Evolutionary conservation across 2,888 invertebrate species (phyloP).

Genomic region (Cordilura impudica): DNA sequence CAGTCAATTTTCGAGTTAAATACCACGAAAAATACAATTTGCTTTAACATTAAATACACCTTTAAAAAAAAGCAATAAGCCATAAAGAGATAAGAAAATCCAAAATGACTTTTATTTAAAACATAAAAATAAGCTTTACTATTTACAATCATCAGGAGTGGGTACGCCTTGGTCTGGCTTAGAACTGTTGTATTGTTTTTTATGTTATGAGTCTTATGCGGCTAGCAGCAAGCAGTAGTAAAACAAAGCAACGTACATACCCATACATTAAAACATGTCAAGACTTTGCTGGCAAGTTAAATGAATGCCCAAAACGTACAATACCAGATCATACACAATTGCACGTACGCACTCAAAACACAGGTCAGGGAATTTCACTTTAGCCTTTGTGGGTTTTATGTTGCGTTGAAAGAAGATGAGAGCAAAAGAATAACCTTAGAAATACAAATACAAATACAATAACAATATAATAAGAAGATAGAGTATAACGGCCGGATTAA

Average conservation of each 20-base stretch:
- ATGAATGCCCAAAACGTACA: neutral
- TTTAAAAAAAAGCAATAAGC: neutral
- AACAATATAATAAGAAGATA: conserved; percentile 12
- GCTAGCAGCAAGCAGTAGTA: neutral
- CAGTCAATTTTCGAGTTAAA: neutral
- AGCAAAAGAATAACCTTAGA: conserved; percentile 5
- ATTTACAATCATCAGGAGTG: neutral
- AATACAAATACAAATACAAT: neutral
- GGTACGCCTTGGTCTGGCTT: neutral
- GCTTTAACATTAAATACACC: neutral
- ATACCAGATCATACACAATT: too few relatives aligned
- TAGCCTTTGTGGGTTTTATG: conserved; percentile 51
- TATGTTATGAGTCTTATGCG: too few relatives aligned
- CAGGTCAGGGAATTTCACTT: conserved; percentile 57
- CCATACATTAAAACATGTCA: neutral
- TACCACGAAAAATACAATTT: neutral
- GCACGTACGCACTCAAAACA: conserved; percentile 24
- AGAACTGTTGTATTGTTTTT: too few relatives aligned
- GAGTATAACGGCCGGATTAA: neutral
- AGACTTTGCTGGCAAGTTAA: neutral
- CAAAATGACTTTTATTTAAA: neutral
- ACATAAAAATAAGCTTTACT: neutral
- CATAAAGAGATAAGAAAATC: neutral
- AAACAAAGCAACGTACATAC: neutral
- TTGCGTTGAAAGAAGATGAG: conserved; percentile 47